Base-by-base conservation (phyloP, 1,140 invertebrate species). In the Drepana arcuata region DNA sequence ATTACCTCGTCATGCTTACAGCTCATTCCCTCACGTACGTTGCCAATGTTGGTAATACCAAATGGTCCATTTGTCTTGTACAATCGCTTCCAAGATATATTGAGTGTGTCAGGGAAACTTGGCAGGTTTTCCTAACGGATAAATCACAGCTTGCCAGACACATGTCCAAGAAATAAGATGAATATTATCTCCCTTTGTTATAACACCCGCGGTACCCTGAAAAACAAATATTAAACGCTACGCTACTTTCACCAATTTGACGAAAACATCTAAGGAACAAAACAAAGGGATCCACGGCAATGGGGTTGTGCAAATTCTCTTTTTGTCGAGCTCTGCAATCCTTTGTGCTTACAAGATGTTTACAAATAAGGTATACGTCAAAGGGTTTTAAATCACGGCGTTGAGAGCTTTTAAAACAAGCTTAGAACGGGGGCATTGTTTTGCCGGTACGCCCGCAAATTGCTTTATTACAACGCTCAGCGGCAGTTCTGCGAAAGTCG, bases 321-420 rank as follows among this genome's bases (percentile, higher is more conserved):
- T 70, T 60, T 65, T 49, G 60, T 57, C 50, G 41, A 65, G 64
- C 66, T 73, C 71, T 68, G 53, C 60, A 41, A 61, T 57, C 72
- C 71, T 82, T 82, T 82, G 72, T 82, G 55, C 57, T 55, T 38
- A 49, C 39, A 50, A 48, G 49, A 62, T 82, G 78, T 82, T 82
- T 82, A 79, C 78, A 75, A 79, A 78, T 71, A 78, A 65, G 50
- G 62, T 64, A 48, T 65, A 60, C 70, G 62, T 74, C 74, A 78
- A 79, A 82, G 78, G 78, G 75, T 80, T 78, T 79, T 82, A 82
- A 80, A 82, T 82, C 74, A 80, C 63, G 50, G 67, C 50, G 74
- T 78, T 62, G 73, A 78, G 73, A 82, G 75, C 66, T 78, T 72
- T 79, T 67, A 68, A 78, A 82, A 78, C 69, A 78, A 69, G 60